A percentile compares a stretch with the other conserved stretches of the same genome.
phyloP scores from a whole-genome alignment of 1,140 invertebrate species.

The Achatina immaculata region DNA sequence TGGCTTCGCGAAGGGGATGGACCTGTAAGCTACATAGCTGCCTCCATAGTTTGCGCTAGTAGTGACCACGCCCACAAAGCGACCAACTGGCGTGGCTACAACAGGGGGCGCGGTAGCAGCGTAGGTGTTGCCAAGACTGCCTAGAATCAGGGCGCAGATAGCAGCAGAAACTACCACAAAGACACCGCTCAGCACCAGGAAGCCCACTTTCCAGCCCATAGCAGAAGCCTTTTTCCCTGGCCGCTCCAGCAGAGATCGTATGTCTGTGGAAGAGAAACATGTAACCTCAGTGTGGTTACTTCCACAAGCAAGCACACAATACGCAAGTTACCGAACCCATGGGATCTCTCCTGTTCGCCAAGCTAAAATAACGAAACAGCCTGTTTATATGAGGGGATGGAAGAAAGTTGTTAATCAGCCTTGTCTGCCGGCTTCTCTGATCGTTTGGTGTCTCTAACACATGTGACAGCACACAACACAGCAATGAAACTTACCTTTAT shows the following conservation, averaged over 20 bases:
- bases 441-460: too few relatives aligned
- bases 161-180: not conserved
- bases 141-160: not conserved
- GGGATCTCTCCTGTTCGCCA: too few relatives aligned
- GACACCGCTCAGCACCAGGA: not conserved
- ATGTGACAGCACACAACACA: too few relatives aligned
- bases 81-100: constrained; percentile 6
- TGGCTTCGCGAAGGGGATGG: constrained; percentile 31
- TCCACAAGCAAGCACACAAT: too few relatives aligned
- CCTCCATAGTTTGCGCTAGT: not conserved
- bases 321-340: too few relatives aligned
- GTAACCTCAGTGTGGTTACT: not conserved
- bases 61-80: not conserved
- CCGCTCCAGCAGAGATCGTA: not conserved
- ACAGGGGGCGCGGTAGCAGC: constrained; percentile 3
- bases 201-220: constrained; percentile 1
- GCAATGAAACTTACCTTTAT: too few relatives aligned
- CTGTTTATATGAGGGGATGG: too few relatives aligned
- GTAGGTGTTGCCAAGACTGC: not conserved
- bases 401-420: too few relatives aligned
- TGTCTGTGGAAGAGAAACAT: not conserved
- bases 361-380: too few relatives aligned
- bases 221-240: not conserved
- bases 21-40: not conserved
- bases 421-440: too few relatives aligned